phyloP scores from a whole-genome alignment of 2,113 vertebrate species.

The Engraulis encrasicolus region DNA sequence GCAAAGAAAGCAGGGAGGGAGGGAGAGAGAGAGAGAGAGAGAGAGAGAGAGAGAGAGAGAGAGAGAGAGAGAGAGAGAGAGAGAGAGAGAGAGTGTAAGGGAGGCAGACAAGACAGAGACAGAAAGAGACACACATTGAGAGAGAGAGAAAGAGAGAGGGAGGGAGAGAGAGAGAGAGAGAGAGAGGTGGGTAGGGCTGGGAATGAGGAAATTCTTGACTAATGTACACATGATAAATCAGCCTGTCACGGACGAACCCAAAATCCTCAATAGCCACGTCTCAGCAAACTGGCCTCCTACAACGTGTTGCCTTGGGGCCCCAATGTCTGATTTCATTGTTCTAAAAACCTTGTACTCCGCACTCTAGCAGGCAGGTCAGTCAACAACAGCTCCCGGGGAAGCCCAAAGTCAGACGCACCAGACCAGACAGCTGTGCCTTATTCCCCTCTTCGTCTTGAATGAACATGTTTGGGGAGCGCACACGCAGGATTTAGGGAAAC shows the following conservation, averaged over 20 bases:
- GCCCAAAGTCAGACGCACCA: not conserved
- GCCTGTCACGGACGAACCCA: conserved; percentile 36
- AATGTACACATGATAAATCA: conserved; percentile 38
- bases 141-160: not conserved
- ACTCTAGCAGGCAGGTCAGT: not conserved
- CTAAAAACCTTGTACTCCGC: not conserved
- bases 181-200: too few relatives aligned
- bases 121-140: too few relatives aligned
- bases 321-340: conserved; percentile 33
- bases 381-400: conserved; percentile 3
- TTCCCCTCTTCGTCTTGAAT: conserved; percentile 37
- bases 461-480: conserved; percentile 49
- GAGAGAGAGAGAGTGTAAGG: not conserved
- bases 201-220: conserved; percentile 14
- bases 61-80: not conserved
- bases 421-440: not conserved
- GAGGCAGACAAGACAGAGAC: too few relatives aligned
- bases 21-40: not conserved
- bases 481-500: conserved; percentile 41
- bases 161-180: not conserved
- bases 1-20: not conserved
- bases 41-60: not conserved
- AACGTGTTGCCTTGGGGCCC: conserved; percentile 33
- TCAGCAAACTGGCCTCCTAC: conserved; percentile 21
- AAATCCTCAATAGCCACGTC: conserved; percentile 38